phyloP scores from a whole-genome alignment of 2,888 invertebrate species.

The Apamea crenata region DNA sequence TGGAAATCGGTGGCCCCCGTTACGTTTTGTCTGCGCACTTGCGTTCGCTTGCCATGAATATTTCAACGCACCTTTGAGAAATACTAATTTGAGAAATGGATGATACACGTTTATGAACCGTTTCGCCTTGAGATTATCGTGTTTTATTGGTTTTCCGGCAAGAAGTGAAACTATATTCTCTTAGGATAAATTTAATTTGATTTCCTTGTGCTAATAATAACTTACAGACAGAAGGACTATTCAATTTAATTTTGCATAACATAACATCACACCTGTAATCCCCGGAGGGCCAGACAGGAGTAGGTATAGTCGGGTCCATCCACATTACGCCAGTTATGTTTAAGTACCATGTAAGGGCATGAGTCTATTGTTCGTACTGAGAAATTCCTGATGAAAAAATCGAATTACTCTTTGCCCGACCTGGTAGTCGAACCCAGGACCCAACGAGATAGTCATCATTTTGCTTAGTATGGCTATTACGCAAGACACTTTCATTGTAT shows the following conservation, averaged over 20 bases:
- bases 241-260: background rate
- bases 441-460: background rate
- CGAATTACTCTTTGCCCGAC: background rate
- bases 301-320: background rate
- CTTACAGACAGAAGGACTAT: background rate
- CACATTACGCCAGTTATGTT: background rate
- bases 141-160: conserved; percentile 8
- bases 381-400: background rate
- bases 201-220: conserved; percentile 8
- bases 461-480: background rate
- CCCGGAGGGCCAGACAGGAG: background rate
- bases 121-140: conserved; percentile 16
- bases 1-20: conserved; percentile 18
- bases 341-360: background rate
- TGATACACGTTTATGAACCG: conserved; percentile 14
- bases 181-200: conserved; percentile 12
- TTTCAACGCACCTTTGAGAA: conserved; percentile 24
- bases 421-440: background rate
- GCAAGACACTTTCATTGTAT: background rate
- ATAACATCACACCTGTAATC: background rate
- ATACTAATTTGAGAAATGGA: conserved; percentile 45
- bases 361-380: background rate
- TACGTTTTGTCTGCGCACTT: conserved; percentile 27
- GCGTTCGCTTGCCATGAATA: conserved; percentile 10
- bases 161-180: background rate